phyloP scores from a whole-genome alignment of 2,113 vertebrate genomes.

The Leucopsar rothschildi region DNA sequence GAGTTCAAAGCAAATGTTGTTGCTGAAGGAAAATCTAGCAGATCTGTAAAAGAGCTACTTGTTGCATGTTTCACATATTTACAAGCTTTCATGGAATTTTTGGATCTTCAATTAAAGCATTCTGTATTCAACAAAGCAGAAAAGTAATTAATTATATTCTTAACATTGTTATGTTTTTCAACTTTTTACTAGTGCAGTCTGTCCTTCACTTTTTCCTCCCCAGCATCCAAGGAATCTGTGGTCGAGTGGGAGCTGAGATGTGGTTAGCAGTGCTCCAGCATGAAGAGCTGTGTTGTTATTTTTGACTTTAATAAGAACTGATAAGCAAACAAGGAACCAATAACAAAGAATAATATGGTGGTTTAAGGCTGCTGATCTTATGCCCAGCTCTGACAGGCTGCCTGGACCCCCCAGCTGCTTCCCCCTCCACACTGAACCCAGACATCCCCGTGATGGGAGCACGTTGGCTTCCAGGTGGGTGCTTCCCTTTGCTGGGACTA shows the following conservation, averaged over 20 bases:
- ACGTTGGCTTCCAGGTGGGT: fast-evolving
- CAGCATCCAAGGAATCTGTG: neutral
- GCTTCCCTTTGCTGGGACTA: neutral
- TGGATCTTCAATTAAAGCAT: neutral
- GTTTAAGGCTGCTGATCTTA: neutral
- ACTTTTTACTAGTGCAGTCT: neutral
- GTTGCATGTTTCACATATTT: neutral
- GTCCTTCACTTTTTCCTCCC: neutral
- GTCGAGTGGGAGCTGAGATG: neutral
- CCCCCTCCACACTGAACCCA: fast-evolving
- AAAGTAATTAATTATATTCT: neutral
- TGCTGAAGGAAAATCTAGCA: neutral
- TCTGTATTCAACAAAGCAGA: neutral
- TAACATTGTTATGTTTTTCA: neutral
- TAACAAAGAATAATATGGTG: neutral
- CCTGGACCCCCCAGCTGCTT: neutral
- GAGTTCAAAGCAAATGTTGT: slow-evolving; percentile 24
- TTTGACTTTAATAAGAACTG: neutral
- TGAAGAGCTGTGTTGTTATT: neutral
- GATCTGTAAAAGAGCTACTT: neutral
- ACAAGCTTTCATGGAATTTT: neutral
- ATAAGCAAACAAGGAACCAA: neutral
- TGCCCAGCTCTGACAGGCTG: neutral
- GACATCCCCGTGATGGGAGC: neutral
- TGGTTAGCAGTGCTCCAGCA: neutral